Evolutionary conservation across 2,888 invertebrate genomes (phyloP), one percentile per base, ranked within the genome.

Genomic region (Watsonalla binaria): DNA sequence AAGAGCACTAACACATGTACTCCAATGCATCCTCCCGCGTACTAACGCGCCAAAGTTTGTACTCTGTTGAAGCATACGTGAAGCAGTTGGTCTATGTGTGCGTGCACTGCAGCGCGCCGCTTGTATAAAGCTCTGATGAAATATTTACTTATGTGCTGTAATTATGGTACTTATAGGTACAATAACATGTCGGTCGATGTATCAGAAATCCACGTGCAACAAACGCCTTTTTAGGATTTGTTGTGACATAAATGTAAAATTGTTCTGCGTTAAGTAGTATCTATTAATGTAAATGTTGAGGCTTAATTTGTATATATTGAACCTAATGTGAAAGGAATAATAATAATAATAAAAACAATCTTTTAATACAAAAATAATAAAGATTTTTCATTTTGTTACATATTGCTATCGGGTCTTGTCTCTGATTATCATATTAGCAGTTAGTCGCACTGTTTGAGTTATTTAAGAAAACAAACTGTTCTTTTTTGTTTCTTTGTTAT

Each of bases 281-380:
- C 79, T 81, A 82, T 79, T 76, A 78, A 74, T 87, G 88, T 90
- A 89, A 87, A 90, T 89, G 86, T 86, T 86, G 76, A 82, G 76
- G 76, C 78, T 81, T 86, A 84, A 89, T 90, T 84, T 90, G 90
- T 90, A 90, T 90, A 90, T 90, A 90, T 87, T 83, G 90, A 88
- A 85, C 75, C 74, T 78, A 79, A 86, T 90, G 87, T 89, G 87
- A 88, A 88, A 78, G 81, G 74, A 80, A 76, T 1, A 76, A 74
- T 79, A 76, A 74, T 79, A 76, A 78, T 78, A 87, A 88, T 84
- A 86, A 88, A 84, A 86, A 83, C 75, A 79, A 82, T 69, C 77
- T 86, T 90, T 90, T 90, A 89, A 82, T 87, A 89, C 84, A 87
- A 89, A 89, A 83, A 74, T 60, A 58, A 76, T 60, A 62, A 68